Conservation (phyloP, 53 echinoderm and acorn worm species). For the Arbacia lixula region DNA sequence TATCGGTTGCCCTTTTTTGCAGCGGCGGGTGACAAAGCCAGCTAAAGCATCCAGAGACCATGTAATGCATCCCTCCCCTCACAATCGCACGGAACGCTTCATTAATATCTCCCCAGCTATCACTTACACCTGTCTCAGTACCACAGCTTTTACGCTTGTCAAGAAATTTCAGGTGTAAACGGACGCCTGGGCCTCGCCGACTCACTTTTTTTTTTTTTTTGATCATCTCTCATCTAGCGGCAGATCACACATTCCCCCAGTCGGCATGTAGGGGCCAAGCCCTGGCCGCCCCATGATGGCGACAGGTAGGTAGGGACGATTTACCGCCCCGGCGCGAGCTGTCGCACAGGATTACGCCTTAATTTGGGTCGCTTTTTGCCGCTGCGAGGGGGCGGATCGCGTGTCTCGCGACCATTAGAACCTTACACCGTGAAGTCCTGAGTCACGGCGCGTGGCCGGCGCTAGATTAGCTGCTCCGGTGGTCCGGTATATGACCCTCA, state of each 20-base stretch:
- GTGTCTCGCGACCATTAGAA: slow-evolving; percentile 31
- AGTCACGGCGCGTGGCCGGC: slow-evolving; percentile 16
- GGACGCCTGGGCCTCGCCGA: background rate
- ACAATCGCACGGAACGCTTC: slow-evolving; percentile 40
- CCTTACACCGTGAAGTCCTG: slow-evolving; percentile 33
- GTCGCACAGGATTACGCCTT: slow-evolving; percentile 51
- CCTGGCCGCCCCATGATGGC: too few relatives aligned
- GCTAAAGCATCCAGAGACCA: background rate
- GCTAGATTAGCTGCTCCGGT: slow-evolving; percentile 43
- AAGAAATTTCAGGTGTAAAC: slow-evolving; percentile 51
- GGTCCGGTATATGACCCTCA: background rate
- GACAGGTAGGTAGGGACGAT: slow-evolving; percentile 4
- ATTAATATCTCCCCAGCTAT: slow-evolving; percentile 40
- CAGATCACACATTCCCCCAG: too few relatives aligned
- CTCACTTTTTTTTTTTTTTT: background rate
- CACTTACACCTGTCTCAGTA: slow-evolving; percentile 20
- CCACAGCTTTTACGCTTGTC: slow-evolving; percentile 36
- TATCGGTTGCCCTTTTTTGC: background rate
- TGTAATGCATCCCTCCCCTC: slow-evolving; percentile 20
- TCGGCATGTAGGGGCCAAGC: too few relatives aligned
- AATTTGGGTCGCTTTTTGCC: slow-evolving; percentile 41
- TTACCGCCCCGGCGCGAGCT: slow-evolving; percentile 18
- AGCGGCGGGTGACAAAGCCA: slow-evolving; percentile 25
- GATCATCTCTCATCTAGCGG: background rate
- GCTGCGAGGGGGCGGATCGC: slow-evolving; percentile 29